Base-by-base conservation (phyloP, 1,140 invertebrate species). In the Vanessa tameamea region DNA sequence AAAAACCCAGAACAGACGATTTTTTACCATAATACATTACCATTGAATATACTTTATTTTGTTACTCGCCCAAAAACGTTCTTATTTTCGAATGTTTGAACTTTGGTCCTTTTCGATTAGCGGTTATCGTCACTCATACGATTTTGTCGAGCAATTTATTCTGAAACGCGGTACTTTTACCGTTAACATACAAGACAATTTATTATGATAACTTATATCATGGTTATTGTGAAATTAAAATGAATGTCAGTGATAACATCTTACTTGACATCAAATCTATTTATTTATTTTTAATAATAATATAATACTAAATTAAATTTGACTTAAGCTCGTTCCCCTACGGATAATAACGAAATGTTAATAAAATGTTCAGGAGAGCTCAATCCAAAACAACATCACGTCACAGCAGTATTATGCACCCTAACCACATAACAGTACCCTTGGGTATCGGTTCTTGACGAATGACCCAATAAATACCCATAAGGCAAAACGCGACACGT, bases 71-170 rank as follows among this genome's bases (percentile, higher is more conserved):
- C 83, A 80, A 84, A 77, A 85, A 77, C 84, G 84, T 88, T 83
- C 82, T 85, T 84, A 82, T 82, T 86, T 84, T 82, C 83, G 82
- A 83, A 84, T 86, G 88, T 88, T 88, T 91, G 89, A 91, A 91
- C 90, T 91, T 90, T 92, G 86, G 86, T 89, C 87, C 89, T 89
- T 90, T 91, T 89, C 89, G 83, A 91, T 92, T 90, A 89, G 88
- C 88, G 86, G 85, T 88, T 89, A 87, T 86, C 84, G 83, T 85
- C 77, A 80, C 78, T 73, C 78, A 57, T 84, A 83, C 79, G 74
- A 84, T 87, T 87, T 85, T 85, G 85, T 31, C 26, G 15, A 51
- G 63, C 69, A 48, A 71, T 64, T 71, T 43, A 23, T 64, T 48
- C 57, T n/a, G 63, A 37, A 11, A 14, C 26, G 31, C 31, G 23